Percentiles rank a stretch among this genome's conserved stretches.
These are phyloP conservation scores for Drosophila prostipennis DNA, from an alignment of 2,888 invertebrate species.

Conservation along the genomic window DNA sequence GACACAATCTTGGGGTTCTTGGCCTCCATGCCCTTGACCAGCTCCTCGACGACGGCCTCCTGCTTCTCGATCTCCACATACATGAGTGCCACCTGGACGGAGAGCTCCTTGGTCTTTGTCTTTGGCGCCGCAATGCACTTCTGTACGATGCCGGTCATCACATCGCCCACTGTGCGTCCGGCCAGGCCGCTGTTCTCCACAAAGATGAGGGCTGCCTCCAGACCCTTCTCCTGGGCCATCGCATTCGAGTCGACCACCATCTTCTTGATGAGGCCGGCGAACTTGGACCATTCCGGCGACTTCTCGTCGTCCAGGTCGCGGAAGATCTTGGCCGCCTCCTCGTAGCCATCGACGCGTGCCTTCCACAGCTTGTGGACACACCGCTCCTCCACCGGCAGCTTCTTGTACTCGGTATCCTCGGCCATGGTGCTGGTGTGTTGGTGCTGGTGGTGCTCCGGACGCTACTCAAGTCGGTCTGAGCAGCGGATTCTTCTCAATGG, in stretches of 20 bases:
- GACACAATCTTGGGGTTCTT: slow-evolving; percentile 98
- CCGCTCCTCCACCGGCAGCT: slow-evolving; percentile 94
- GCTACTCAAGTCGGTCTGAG: slow-evolving; percentile 13
- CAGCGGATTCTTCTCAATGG: slow-evolving; percentile 18
- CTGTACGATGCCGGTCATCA: slow-evolving; percentile 93
- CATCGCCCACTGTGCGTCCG: slow-evolving; percentile 95
- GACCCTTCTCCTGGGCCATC: slow-evolving; percentile 96
- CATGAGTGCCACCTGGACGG: slow-evolving; percentile 95
- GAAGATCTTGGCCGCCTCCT: slow-evolving; percentile 95
- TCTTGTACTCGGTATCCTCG: slow-evolving; percentile 94
- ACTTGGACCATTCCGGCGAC: slow-evolving; percentile 96
- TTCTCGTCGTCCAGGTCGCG: slow-evolving; percentile 95
- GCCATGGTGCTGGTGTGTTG: slow-evolving; percentile 86
- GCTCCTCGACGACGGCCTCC: slow-evolving; percentile 94
- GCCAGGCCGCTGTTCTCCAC: slow-evolving; percentile 95
- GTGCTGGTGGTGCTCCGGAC: not conserved
- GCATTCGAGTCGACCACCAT: slow-evolving; percentile 98
- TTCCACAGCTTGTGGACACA: slow-evolving; percentile 98
- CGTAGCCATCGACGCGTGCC: slow-evolving; percentile 96
- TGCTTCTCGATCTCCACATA: slow-evolving; percentile 98
- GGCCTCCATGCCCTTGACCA: slow-evolving; percentile 96
- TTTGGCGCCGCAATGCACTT: slow-evolving; percentile 97
- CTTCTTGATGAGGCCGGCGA: slow-evolving; percentile 94
- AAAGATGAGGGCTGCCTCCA: slow-evolving; percentile 95
- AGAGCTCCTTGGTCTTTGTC: slow-evolving; percentile 95